Conservation (phyloP, 2,797 vertebrate species). For the Cheirogaleus major region DNA sequence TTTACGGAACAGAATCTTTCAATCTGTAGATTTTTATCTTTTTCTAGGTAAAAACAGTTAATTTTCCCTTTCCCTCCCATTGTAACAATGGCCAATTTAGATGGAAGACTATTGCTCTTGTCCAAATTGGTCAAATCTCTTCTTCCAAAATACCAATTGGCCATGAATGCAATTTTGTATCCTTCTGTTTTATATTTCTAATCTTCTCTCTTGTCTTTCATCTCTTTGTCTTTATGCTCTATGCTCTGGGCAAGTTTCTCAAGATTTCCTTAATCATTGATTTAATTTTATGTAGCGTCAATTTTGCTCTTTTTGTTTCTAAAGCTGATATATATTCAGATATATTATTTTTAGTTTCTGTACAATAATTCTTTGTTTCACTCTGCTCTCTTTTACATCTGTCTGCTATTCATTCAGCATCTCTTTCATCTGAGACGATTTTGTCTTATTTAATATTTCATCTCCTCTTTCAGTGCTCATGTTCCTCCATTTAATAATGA, state of each 20-base stretch:
- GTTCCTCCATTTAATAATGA: slow-evolving; percentile 38
- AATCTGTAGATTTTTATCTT: background rate
- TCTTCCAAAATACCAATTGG: slow-evolving; percentile 22
- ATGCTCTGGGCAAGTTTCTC: slow-evolving; percentile 19
- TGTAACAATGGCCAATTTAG: background rate
- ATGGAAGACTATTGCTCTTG: background rate
- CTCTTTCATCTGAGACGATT: slow-evolving; percentile 49
- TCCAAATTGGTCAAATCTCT: background rate
- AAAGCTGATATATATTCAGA: slow-evolving; percentile 23
- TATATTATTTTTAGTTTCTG: slow-evolving; percentile 53
- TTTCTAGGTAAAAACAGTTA: background rate
- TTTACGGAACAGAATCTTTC: background rate
- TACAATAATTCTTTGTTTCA: slow-evolving; percentile 46
- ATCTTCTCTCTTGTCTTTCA: slow-evolving; percentile 54
- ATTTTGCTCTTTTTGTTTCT: slow-evolving; percentile 48
- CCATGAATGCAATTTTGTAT: slow-evolving; percentile 19
- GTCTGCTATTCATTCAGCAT: background rate
- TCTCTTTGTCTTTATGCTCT: slow-evolving; percentile 39
- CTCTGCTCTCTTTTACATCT: slow-evolving; percentile 1
- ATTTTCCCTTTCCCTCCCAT: background rate
- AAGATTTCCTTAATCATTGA: slow-evolving; percentile 53
- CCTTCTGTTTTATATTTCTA: slow-evolving; percentile 29
- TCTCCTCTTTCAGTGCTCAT: slow-evolving; percentile 16
- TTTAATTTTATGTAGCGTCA: slow-evolving; percentile 49
- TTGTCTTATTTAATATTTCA: slow-evolving; percentile 66